Evolutionary conservation across 1,140 invertebrate species (phyloP), one percentile per base, ranked within the genome.

Genomic region (Conus ventricosus): DNA sequence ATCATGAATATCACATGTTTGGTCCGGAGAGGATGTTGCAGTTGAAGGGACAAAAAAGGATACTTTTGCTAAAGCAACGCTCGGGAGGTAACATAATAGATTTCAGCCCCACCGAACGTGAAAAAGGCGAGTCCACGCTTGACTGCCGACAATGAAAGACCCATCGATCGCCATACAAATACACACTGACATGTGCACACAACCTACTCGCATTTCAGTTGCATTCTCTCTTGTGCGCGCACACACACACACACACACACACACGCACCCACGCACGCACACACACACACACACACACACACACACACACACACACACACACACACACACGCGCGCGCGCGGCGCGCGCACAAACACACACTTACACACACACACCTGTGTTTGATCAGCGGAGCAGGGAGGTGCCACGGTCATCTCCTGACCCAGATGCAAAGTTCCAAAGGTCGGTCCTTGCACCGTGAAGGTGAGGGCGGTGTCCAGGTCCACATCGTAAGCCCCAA

Each of bases 201-300:
- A 7, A 60, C 57, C 57, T 15, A 60, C 57, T 11, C 57, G 8
- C 57, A 60, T 15, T 60, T 8, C 8, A 15, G 8, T 60, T 60
- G 8, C 57, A 60, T 11, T 11, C 15, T 60, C 8, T 8, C 15
- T 8, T 4, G 1, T 60, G 57, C 0, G 15, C 57, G 57, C 57
- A 4, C 57, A 60, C 57, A 60, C 57, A 60, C 57, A 60, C 15
- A 60, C 57, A 60, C 78, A 81, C 27, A 81, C 78, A 81, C 27
- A 81, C 78, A 81, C 78, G 51, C 78, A 81, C 78, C 6, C 78
- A 81, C 78, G 51, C 78, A 81, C 78, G 51, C 78, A 51, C 78
- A 81, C 78, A 81, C 78, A 51, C 78, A 81, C 78, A 51, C 78
- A 81, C 78, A 1, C 13, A 81, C 78, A 11, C 78, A 7, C 78